Base-by-base conservation (phyloP, 2,113 vertebrate genomes). In the Oreochromis spilurus region DNA sequence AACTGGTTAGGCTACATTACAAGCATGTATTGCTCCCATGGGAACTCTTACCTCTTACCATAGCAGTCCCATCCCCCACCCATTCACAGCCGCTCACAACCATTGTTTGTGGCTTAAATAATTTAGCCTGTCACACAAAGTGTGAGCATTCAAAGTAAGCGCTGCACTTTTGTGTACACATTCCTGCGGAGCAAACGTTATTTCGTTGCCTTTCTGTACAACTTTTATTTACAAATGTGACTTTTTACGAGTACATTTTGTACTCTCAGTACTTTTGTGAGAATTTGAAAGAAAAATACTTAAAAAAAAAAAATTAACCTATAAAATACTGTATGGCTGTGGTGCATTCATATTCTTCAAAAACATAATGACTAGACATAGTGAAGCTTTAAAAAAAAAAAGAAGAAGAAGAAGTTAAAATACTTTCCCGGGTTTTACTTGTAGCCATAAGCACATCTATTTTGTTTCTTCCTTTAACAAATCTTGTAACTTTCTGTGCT, bases 71-170 rank as follows among this genome's bases (percentile, higher is more conserved):
- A 36, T 60, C 79, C 40, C 36, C 16, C 13, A 43, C 26, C 7
- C 84, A 34, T 24, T 75, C 45, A 87, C 45, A 87, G 19, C 43
- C 29, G 48, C 11, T 52, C 83, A 53, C 34, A 80, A 4, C 85
- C 84, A 90, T 88, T 94, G 92, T 92, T 94, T 95, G 89, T 80
- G 79, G 84, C 88, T 93, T 90, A 87, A 95, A 93, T 93, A 89
- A 94, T 91, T 92, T 9, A 88, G 36, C 65, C 53, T 53, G 53
- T 19, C 3, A 6, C 50, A 86, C 88, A 80, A 85, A 91, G 84
- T 50, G 53, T 79, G 79, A 78, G 31, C 50, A 58, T 40, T 84
- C 77, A 89, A 38, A 85, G 53, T 84, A 84, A 89, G 29, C 57
- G 43, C 48, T 43, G 31, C n/a, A 7, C 11, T 45, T n/a, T 38